These are phyloP conservation scores for Thalassarche chlororhynchos DNA, from an alignment of 2,113 vertebrate genomes.

Conservation along the genomic window DNA sequence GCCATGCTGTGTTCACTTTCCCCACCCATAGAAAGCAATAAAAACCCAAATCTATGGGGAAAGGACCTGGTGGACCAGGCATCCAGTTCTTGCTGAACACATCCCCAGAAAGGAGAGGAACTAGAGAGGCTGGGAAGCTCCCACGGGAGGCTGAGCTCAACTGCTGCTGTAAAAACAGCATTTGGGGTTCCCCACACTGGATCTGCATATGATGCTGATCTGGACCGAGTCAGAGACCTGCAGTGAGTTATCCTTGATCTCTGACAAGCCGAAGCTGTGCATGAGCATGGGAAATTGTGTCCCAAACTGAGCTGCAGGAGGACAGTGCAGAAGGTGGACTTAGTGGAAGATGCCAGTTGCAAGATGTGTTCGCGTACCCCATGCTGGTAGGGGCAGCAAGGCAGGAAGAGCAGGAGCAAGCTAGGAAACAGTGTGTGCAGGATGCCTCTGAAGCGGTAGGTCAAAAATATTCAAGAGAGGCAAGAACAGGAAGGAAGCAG, in stretches of 20 bases:
- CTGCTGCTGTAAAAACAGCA: neutral
- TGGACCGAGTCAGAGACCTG: neutral
- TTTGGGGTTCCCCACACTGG: neutral
- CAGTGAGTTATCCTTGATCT: neutral
- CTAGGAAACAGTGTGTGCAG: neutral
- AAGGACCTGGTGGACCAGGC: neutral
- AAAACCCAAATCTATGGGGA: neutral
- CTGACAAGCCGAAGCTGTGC: neutral
- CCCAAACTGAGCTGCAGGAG: neutral
- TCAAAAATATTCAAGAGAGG: conserved; percentile 66
- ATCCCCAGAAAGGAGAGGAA: neutral
- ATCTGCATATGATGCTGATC: neutral
- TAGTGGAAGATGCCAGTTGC: neutral
- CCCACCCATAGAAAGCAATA: neutral
- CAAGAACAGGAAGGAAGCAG: conserved; percentile 71
- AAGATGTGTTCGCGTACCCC: neutral
- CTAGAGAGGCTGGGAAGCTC: neutral
- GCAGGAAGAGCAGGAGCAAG: neutral
- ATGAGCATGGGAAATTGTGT: neutral
- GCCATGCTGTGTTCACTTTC: neutral
- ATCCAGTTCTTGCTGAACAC: neutral
- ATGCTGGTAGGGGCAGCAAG: neutral
- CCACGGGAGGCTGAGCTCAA: neutral
- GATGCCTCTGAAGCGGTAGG: neutral
- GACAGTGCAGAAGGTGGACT: neutral